Evolutionary conservation across 2,113 vertebrate genomes (phyloP).

Genomic region (Syngnathoides biaculeatus): DNA sequence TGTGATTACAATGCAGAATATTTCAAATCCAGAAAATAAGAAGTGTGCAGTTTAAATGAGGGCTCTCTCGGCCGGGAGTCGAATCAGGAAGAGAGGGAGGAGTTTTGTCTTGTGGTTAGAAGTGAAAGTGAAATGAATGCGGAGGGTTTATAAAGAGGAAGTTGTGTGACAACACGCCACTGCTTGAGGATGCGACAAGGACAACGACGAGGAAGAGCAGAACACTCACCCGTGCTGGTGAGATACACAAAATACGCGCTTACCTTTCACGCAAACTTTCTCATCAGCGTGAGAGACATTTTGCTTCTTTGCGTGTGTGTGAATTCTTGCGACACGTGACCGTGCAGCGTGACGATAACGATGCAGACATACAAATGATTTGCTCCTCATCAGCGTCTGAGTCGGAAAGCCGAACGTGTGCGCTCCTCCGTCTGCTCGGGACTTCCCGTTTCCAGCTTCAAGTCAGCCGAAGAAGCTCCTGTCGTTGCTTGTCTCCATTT

Average conservation of each 20-base stretch:
- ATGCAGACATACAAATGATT: too few relatives aligned
- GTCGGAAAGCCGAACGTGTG: fast-evolving
- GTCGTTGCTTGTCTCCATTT: constrained; percentile 5
- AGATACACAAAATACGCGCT: constrained; percentile 13
- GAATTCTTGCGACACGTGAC: background rate
- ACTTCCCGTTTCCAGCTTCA: background rate
- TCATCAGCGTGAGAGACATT: background rate
- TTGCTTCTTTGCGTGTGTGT: background rate
- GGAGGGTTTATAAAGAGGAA: constrained; percentile 73
- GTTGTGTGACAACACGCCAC: constrained; percentile 40
- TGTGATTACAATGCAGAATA: background rate
- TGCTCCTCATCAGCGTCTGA: background rate
- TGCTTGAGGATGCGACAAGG: constrained; percentile 6
- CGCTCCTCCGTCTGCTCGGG: background rate
- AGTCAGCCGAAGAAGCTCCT: background rate
- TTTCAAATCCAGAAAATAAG: background rate
- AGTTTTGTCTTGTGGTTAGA: constrained; percentile 52
- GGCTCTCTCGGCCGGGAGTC: constrained; percentile 16
- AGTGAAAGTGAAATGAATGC: constrained; percentile 77
- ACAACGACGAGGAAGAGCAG: background rate
- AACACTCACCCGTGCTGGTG: constrained; percentile 27
- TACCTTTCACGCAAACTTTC: constrained; percentile 7
- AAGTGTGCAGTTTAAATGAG: background rate
- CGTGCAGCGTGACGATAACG: background rate
- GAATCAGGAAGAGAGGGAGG: constrained; percentile 50